phyloP scores from a whole-genome alignment of 2,113 vertebrate species.

The Hylia prasina region DNA sequence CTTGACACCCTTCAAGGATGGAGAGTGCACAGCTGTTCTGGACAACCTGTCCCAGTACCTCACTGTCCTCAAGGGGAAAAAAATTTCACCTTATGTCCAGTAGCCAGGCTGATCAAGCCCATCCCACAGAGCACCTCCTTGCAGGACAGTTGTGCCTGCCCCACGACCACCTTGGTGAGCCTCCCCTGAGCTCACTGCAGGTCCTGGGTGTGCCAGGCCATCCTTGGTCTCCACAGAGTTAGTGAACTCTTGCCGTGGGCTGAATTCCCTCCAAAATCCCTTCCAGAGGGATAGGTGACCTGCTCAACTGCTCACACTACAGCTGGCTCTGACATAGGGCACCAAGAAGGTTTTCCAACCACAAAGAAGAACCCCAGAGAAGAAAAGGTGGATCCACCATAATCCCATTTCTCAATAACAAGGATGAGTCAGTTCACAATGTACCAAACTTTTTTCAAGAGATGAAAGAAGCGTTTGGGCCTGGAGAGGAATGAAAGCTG shows the following conservation, averaged over 20 bases:
- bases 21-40: not conserved
- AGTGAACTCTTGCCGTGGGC: not conserved
- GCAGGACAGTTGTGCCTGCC: not conserved
- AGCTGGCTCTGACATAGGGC: not conserved
- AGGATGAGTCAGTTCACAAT: not conserved
- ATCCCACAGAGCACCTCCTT: not conserved
- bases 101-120: not conserved
- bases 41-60: not conserved
- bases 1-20: not conserved
- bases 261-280: not conserved
- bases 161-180: not conserved
- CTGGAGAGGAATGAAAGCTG: not conserved
- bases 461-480: not conserved
- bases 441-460: not conserved
- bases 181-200: not conserved
- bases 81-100: not conserved
- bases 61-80: not conserved
- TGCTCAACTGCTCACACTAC: not conserved
- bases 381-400: not conserved
- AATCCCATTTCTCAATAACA: not conserved
- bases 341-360: not conserved
- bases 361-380: not conserved
- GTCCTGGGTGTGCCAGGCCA: not conserved
- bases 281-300: not conserved
- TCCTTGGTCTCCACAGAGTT: not conserved